Evolutionary conservation across 2,113 vertebrate species (phyloP).

Genomic region (Zapornia atra): DNA sequence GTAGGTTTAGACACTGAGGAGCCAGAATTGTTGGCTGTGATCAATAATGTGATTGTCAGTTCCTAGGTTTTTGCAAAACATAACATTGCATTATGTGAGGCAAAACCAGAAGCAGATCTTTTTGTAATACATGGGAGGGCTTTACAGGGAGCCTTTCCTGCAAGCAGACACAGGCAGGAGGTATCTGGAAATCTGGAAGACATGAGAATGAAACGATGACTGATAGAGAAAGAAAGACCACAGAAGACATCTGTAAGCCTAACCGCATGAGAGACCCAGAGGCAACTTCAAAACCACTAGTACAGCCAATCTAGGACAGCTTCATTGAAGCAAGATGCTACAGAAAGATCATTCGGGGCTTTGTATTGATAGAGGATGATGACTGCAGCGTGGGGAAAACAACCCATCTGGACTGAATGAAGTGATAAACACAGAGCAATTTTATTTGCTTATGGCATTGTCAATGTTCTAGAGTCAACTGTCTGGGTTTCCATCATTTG

Average conservation of each 20-base stretch:
- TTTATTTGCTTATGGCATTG: constrained; percentile 42
- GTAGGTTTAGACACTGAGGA: constrained; percentile 56
- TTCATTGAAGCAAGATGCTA: constrained; percentile 59
- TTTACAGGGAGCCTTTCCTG: constrained; percentile 55
- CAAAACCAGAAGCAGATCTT: constrained; percentile 60
- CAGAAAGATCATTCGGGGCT: constrained; percentile 5
- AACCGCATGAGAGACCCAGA: constrained; percentile 65
- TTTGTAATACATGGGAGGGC: constrained; percentile 60
- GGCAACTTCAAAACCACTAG: constrained; percentile 63
- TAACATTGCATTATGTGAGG: constrained; percentile 3
- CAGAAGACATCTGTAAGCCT: constrained; percentile 58
- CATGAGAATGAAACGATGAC: constrained; percentile 39
- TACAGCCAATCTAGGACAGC: constrained; percentile 52
- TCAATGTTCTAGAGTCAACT: constrained; percentile 4
- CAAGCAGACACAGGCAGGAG: constrained; percentile 45
- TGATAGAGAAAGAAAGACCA: constrained; percentile 62
- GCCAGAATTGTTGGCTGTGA: constrained; percentile 45
- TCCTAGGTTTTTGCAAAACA: constrained; percentile 24
- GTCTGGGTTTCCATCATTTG: not conserved
- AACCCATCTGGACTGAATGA: constrained; percentile 55
- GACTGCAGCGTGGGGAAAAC: constrained; percentile 1
- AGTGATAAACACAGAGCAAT: not conserved
- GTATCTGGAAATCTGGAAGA: constrained; percentile 64
- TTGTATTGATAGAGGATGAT: constrained; percentile 15
- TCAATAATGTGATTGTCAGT: constrained; percentile 64